These are phyloP conservation scores for Hirundichthys speculiger DNA, from an alignment of 2,113 vertebrate genomes.

Conservation along the genomic window DNA sequence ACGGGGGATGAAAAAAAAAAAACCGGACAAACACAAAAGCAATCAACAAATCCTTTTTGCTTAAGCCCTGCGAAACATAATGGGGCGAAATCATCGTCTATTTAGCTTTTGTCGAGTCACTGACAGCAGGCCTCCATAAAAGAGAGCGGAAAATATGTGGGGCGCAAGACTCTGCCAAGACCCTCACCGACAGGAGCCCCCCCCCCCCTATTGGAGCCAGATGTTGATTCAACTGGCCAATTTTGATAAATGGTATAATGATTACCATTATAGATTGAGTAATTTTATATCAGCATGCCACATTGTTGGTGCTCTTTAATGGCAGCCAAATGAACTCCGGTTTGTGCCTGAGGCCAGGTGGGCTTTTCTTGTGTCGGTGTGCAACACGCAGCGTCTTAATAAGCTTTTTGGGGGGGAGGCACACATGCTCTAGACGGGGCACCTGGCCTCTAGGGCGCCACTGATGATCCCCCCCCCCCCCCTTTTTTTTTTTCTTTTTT, in stretches of 20 bases:
- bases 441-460: slow-evolving; percentile 39
- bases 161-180: slow-evolving; percentile 81
- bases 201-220: slow-evolving; percentile 85
- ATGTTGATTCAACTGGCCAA: slow-evolving; percentile 84
- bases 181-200: slow-evolving; percentile 67
- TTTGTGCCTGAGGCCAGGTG: slow-evolving; percentile 75
- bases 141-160: slow-evolving; percentile 82
- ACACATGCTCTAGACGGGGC: slow-evolving; percentile 29
- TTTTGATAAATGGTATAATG: slow-evolving; percentile 83
- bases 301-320: slow-evolving; percentile 74
- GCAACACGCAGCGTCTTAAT: slow-evolving; percentile 50
- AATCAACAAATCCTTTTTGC: slow-evolving; percentile 74
- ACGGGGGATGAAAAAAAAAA: background rate
- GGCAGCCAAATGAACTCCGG: slow-evolving; percentile 73
- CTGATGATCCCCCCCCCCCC: no score
- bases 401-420: slow-evolving; percentile 27
- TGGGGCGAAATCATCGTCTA: slow-evolving; percentile 79
- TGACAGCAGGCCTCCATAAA: slow-evolving; percentile 81
- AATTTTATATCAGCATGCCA: slow-evolving; percentile 77
- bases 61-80: slow-evolving; percentile 74
- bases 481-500: no score
- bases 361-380: slow-evolving; percentile 44
- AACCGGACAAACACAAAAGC: slow-evolving; percentile 66
- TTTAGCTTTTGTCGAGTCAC: slow-evolving; percentile 86
- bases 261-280: slow-evolving; percentile 79